Percentiles rank a stretch among this genome's conserved stretches.
phyloP scores from a whole-genome alignment of 2,888 invertebrate species.

The Eristalis intricaria region DNA sequence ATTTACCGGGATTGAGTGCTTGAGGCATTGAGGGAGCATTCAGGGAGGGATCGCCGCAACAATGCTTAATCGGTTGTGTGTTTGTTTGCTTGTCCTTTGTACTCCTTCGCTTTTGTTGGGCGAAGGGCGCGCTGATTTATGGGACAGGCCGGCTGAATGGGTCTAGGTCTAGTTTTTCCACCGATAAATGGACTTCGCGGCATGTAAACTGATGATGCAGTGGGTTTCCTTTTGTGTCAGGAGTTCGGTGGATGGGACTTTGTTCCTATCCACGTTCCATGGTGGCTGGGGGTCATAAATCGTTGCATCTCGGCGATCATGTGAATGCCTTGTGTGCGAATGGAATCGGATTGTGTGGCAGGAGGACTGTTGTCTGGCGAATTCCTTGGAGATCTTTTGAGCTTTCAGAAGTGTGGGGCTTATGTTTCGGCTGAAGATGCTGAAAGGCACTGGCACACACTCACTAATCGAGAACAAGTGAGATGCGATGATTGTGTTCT shows the following conservation, averaged over 20 bases:
- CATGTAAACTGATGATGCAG: conserved; percentile 48
- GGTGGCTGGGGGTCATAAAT: conserved; percentile 59
- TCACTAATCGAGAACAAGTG: not conserved
- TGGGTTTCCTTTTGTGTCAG: conserved; percentile 55
- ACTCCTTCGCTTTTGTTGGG: conserved; percentile 48
- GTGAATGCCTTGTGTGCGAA: conserved; percentile 44
- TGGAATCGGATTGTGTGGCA: conserved; percentile 36
- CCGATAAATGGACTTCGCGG: conserved; percentile 13
- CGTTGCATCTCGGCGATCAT: conserved; percentile 56
- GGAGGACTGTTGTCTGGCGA: conserved; percentile 25
- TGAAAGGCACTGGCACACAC: not conserved
- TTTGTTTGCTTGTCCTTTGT: conserved; percentile 58
- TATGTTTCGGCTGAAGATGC: not conserved
- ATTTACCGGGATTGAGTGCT: conserved; percentile 26
- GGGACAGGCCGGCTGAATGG: conserved; percentile 32
- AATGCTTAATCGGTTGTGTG: conserved; percentile 45
- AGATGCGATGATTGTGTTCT: not conserved
- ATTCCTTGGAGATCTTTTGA: not conserved
- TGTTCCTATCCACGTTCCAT: conserved; percentile 14
- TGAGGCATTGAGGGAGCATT: not conserved
- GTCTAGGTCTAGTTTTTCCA: conserved; percentile 46
- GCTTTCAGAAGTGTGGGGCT: not conserved
- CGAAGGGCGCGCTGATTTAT: conserved; percentile 57
- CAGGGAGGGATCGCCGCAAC: not conserved
- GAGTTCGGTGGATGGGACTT: conserved; percentile 32